Base-by-base conservation (phyloP, 2,113 vertebrate genomes). In the Anhinga rufa region DNA sequence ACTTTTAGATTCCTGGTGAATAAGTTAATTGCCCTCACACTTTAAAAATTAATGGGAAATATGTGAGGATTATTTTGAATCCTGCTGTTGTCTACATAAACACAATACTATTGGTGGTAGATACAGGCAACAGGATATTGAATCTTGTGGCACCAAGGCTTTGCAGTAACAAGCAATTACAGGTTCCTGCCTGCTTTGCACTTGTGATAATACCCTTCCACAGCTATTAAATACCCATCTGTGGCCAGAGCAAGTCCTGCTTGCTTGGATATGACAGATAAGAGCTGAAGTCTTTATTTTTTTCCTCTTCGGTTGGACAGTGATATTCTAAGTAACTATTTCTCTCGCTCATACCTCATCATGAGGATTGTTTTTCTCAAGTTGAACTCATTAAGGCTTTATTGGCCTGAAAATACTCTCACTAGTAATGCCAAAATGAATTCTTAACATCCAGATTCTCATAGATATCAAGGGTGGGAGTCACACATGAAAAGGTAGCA, bases 161-260 rank as follows among this genome's bases (percentile, higher is more conserved):
- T 68, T 82, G 57, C 72, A 92, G 80, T 42, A 95, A 89, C 58
- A 84, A 93, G 92, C 44, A 95, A 61, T 85, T 82, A 90, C 74
- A 48, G 7, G 3, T 69, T 87, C 70, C 89, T 96, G 80, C 79
- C 82, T 4, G 26, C 36, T 70, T 31, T 49, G 51, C 95, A 93
- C 93, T 93, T 96, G 92, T 79, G 77, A 66, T 55, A 81, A 65
- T 38, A 62, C 40, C 21, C 64, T 93, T 97, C 84, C 92, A 97
- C 86, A 81, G 84, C 95, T 88, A 74, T 95, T 92, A 96, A 95
- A 89, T 26, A 85, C 2, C 4, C 92, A 92, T 82, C 84, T 97
- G 91, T 89, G 80, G 84, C 68, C 87, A 75, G n/a, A 79, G 68
- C 11, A 34, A 89, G 61, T 32, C 54, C 66, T 94, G 46, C 72